Percentiles rank a stretch among this genome's conserved stretches.
These are phyloP conservation scores for Drosophila cardini DNA, from an alignment of 1,140 invertebrate species.

Conservation along the genomic window DNA sequence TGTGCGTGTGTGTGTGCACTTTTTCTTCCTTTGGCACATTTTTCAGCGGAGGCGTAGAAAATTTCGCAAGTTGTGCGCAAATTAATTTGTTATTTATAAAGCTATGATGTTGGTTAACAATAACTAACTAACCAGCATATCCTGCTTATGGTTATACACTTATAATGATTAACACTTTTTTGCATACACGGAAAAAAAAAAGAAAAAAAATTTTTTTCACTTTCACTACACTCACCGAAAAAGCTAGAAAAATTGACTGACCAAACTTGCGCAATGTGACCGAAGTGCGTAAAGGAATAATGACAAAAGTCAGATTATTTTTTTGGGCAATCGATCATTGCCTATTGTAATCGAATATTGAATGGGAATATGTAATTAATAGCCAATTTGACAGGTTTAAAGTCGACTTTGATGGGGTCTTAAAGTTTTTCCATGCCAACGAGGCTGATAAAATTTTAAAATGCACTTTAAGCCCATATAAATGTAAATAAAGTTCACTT, in stretches of 20 bases:
- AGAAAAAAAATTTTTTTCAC: neutral
- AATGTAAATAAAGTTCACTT: slow-evolving; percentile 45
- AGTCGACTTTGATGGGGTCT: neutral
- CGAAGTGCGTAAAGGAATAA: neutral
- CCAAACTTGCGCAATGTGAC: neutral
- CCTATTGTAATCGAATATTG: neutral
- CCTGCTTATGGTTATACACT: too few relatives aligned
- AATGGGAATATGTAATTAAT: neutral
- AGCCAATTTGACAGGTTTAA: neutral
- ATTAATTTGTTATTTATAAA: too few relatives aligned
- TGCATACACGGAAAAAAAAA: too few relatives aligned
- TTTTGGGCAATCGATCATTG: neutral
- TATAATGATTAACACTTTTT: too few relatives aligned
- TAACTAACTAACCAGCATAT: too few relatives aligned
- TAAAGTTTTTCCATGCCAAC: neutral
- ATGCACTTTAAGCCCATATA: slow-evolving; percentile 26
- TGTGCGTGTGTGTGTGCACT: too few relatives aligned
- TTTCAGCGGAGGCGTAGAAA: too few relatives aligned
- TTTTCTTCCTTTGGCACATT: too few relatives aligned
- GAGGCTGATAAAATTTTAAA: neutral
- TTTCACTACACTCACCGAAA: neutral
- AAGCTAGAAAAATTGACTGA: neutral
- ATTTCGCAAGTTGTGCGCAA: too few relatives aligned
- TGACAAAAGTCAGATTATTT: neutral
- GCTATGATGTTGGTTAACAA: too few relatives aligned